Conservation (phyloP, 2,888 invertebrate species). For the Drosophila histrio region DNA sequence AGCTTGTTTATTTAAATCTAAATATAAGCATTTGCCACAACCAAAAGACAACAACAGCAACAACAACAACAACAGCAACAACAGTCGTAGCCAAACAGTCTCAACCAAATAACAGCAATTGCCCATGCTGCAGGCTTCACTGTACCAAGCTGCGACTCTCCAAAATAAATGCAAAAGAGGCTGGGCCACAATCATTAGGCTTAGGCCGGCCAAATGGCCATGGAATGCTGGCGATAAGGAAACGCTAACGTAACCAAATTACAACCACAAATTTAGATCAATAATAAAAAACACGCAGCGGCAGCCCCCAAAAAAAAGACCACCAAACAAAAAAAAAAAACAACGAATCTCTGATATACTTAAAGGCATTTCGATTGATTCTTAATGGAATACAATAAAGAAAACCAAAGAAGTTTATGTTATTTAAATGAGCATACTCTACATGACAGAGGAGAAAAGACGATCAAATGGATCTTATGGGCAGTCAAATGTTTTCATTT, state of each 20-base stretch:
- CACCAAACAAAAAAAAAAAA: slow-evolving; percentile 26
- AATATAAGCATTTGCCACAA: slow-evolving; percentile 48
- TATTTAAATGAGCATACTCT: background rate
- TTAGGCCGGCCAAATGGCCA: slow-evolving; percentile 43
- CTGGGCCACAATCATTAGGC: slow-evolving; percentile 51
- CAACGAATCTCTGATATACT: slow-evolving; percentile 4
- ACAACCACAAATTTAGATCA: slow-evolving; percentile 72
- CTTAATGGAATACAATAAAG: background rate
- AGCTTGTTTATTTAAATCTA: slow-evolving; percentile 61
- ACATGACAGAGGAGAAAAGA: background rate
- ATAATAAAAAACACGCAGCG: slow-evolving; percentile 66
- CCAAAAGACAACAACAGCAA: slow-evolving; percentile 7
- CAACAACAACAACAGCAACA: background rate
- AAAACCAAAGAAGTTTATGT: background rate
- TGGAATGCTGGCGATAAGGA: slow-evolving; percentile 64
- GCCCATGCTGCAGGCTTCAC: slow-evolving; percentile 39
- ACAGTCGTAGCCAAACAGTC: slow-evolving; percentile 1
- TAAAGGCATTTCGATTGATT: background rate
- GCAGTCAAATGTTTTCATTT: background rate
- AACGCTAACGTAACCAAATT: slow-evolving; percentile 57
- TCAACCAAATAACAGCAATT: slow-evolving; percentile 66
- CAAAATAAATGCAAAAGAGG: slow-evolving; percentile 47
- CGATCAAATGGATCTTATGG: background rate
- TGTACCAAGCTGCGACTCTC: slow-evolving; percentile 1
- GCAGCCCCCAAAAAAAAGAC: slow-evolving; percentile 41